Evolutionary conservation across 2,113 vertebrate genomes (phyloP).

Genomic region (Phalacrocorax pelagicus): DNA sequence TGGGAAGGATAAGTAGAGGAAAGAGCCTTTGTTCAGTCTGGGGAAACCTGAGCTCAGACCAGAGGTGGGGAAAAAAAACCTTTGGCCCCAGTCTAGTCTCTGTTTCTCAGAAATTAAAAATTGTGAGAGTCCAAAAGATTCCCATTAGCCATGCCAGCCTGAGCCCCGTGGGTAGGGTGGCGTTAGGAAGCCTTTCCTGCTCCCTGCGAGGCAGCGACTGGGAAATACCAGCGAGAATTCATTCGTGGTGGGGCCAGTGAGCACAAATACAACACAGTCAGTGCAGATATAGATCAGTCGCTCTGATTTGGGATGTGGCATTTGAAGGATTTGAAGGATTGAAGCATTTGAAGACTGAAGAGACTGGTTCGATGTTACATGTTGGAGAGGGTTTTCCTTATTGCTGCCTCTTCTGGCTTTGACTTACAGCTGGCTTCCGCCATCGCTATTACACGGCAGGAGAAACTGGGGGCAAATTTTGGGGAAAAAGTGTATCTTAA

Average conservation of each 20-base stretch:
- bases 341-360: neutral
- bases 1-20: neutral
- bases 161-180: neutral
- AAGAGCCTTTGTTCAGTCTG: neutral
- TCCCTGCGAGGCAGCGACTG: neutral
- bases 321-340: neutral
- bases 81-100: neutral
- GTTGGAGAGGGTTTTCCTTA: neutral
- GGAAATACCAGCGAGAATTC: neutral
- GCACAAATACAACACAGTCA: neutral
- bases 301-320: neutral
- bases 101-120: neutral
- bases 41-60: neutral
- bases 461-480: neutral
- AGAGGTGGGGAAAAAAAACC: neutral
- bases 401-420: neutral
- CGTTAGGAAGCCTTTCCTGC: neutral
- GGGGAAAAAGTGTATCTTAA: neutral
- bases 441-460: neutral
- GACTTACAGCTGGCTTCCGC: neutral
- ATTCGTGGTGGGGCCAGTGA: neutral
- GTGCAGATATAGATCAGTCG: fast-evolving
- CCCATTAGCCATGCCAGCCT: fast-evolving
- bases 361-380: neutral
- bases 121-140: neutral